Evolutionary conservation across 2,888 invertebrate genomes (phyloP).

Genomic region (Melanchra persicariae): DNA sequence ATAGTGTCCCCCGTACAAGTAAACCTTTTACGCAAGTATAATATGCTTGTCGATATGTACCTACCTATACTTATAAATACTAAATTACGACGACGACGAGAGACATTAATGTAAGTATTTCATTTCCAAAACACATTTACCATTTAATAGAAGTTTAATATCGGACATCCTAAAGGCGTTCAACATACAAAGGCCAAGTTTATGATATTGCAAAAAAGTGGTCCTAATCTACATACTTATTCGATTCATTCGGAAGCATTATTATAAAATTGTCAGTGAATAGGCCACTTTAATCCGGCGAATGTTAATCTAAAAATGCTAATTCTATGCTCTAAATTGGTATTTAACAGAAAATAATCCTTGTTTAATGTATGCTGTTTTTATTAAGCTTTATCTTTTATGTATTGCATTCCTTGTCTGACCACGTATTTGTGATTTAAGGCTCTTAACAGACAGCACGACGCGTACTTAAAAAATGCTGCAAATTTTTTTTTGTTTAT

Average conservation of each 20-base stretch:
- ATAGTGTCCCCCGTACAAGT: too few species aligned
- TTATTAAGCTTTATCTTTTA: conserved; percentile 37
- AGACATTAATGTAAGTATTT: background rate
- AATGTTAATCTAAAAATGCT: conserved; percentile 58
- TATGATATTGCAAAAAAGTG: conserved; percentile 37
- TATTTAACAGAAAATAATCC: conserved; percentile 44
- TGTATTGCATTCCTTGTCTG: conserved; percentile 22
- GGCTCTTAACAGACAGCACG: too few species aligned
- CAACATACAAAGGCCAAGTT: conserved; percentile 15
- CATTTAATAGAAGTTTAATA: conserved; percentile 10
- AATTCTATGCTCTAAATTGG: conserved; percentile 56
- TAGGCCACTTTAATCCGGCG: conserved; percentile 19
- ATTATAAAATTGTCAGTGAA: conserved; percentile 24
- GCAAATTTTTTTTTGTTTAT: too few species aligned
- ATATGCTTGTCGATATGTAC: too few species aligned
- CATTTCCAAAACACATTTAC: conserved; percentile 1
- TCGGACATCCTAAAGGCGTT: conserved; percentile 6
- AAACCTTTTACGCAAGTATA: too few species aligned
- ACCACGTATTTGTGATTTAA: conserved; percentile 7
- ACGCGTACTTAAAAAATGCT: background rate
- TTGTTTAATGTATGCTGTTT: conserved; percentile 27
- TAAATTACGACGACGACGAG: too few species aligned
- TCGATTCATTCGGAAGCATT: conserved; percentile 32
- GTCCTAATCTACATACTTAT: conserved; percentile 36
- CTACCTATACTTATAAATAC: too few species aligned